Base-by-base conservation (phyloP, 2,888 invertebrate genomes). In the Ophioninae sp. region DNA sequence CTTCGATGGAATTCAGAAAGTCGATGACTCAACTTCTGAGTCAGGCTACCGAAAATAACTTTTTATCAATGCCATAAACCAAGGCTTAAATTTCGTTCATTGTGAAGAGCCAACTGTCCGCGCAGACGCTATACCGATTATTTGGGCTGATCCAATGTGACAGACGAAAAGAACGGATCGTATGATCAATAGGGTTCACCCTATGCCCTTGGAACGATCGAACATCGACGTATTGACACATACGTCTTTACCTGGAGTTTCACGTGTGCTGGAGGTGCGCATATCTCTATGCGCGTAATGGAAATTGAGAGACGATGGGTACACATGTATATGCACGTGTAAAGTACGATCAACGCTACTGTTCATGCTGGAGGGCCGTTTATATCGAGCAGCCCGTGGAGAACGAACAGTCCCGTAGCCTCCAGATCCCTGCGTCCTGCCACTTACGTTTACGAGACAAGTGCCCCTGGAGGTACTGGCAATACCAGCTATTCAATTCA, bases 281-380 rank as follows among this genome's bases (percentile, higher is more conserved):
- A 20, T 67, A 74, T 61, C 37, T 59, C 20, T 69, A 3, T n/a
- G 23, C 21, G 17, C 44, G 7, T 23, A 68, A 23, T 68, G 44
- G 56, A 56, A 69, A 69, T 56, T 56, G 56, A 69, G 56, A 17
- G 56, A 69, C 69, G 69, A 75, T 76, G 59, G 13, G 17, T 50
- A 50, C 50, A 17, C 17, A 50, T 50, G 13, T 50, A 17, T 50
- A 39, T 73, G 70, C 72, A 72, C 70, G 79, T 83, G 79, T 83
- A 83, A 83, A 80, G 72, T 83, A 80, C 68, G 67, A 73, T 80
- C 76, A 73, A 68, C 44, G 83, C 83, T 80, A 79, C 79, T 77
- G 83, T 76, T 73, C 72, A 80, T 76, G 44, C 73, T 64, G 76
- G 67, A 23, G 70, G 50, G 50, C 17, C 75, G 72, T 76, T 80